phyloP scores from a whole-genome alignment of 2,888 invertebrate genomes.

The Eupithecia centaureata region DNA sequence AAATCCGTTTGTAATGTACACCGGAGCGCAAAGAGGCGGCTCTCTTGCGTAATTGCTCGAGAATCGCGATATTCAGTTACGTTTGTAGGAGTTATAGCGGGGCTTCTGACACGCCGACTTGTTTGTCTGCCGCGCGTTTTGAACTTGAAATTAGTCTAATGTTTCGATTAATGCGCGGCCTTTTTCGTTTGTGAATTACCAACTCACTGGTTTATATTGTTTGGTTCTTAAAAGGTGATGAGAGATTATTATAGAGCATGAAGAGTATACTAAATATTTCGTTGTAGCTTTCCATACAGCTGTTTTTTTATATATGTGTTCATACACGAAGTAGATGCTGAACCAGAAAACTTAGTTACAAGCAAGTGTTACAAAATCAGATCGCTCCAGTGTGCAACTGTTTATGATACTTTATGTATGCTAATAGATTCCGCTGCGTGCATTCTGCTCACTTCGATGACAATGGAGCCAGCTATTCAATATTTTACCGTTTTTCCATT shows the following conservation, averaged over 20 bases:
- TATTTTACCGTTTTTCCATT: not conserved
- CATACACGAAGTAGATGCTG: constrained; percentile 4
- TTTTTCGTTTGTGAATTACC: not conserved
- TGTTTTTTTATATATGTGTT: no score
- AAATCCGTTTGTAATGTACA: constrained; percentile 48
- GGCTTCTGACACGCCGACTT: constrained; percentile 22
- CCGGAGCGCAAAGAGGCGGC: constrained; percentile 33
- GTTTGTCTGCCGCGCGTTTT: constrained; percentile 23
- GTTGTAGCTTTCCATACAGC: not conserved
- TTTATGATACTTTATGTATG: constrained; percentile 15
- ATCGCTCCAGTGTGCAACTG: constrained; percentile 26
- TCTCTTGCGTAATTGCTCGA: constrained; percentile 40
- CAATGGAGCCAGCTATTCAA: not conserved
- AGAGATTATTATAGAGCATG: constrained; percentile 14
- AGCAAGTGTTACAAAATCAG: constrained; percentile 13
- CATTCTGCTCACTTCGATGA: not conserved
- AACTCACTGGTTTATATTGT: not conserved
- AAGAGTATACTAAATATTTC: not conserved
- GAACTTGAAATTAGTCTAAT: constrained; percentile 24
- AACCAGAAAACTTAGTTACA: constrained; percentile 14
- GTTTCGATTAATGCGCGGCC: constrained; percentile 9
- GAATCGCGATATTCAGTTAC: constrained; percentile 46
- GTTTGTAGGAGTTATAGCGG: constrained; percentile 35
- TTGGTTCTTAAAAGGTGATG: not conserved
- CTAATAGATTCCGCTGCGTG: constrained; percentile 5